Conservation (phyloP, 2,797 vertebrate genomes). For the Odontamblyopus lacepedii region DNA sequence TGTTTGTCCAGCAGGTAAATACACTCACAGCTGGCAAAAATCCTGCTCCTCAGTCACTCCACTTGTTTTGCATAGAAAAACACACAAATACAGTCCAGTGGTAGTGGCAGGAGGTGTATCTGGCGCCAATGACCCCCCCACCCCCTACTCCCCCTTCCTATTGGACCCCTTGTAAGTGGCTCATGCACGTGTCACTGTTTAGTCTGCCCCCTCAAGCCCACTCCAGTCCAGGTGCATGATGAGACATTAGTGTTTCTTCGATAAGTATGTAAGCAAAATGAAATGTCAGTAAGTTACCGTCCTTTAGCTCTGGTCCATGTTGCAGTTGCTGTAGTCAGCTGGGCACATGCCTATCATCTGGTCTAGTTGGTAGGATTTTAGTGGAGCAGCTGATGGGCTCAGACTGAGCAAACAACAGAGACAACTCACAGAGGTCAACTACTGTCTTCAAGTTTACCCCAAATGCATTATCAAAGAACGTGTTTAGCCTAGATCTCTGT, state of each 20-base stretch:
- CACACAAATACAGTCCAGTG: conserved; percentile 8
- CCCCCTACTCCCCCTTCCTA: neutral
- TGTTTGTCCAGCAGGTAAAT: conserved; percentile 18
- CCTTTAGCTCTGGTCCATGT: neutral
- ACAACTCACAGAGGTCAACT: conserved; percentile 15
- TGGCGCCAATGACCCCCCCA: conserved; percentile 2
- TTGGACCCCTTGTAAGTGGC: conserved; percentile 18
- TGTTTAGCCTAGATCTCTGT: neutral
- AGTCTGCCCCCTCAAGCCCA: conserved; percentile 11
- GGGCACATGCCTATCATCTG: conserved; percentile 29
- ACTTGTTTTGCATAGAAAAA: neutral
- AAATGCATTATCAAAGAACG: neutral
- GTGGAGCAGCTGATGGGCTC: neutral
- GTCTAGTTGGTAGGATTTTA: conserved; percentile 32
- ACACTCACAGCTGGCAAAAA: conserved; percentile 17
- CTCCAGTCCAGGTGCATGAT: neutral
- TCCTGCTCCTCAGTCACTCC: conserved; percentile 10
- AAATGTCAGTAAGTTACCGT: neutral
- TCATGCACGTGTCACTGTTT: conserved; percentile 13
- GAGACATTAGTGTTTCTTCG: neutral
- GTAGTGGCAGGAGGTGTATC: neutral
- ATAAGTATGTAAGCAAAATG: conserved; percentile 3
- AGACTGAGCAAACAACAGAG: conserved; percentile 25
- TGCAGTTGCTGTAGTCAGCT: conserved; percentile 18
- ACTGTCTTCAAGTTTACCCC: neutral